Evolutionary conservation across 2,113 vertebrate genomes (phyloP).

Genomic region (Zosterops hypoxanthus): DNA sequence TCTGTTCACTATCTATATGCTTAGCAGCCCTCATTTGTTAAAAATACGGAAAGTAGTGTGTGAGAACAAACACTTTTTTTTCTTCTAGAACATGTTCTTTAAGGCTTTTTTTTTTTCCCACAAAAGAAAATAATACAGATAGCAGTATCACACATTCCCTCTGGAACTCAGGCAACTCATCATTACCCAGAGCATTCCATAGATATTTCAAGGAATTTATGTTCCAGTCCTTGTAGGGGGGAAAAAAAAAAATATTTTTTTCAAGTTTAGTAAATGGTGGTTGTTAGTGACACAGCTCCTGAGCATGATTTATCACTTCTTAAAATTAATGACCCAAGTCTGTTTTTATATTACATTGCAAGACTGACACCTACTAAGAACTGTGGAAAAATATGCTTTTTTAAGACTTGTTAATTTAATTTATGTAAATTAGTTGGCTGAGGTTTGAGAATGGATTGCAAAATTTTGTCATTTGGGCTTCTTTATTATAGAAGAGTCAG

Average conservation of each 20-base stretch:
- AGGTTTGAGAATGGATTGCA: constrained; percentile 43
- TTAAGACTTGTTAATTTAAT: constrained; percentile 68
- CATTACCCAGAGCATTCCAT: background rate
- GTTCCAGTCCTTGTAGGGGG: background rate
- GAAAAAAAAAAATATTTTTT: background rate
- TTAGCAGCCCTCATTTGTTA: background rate
- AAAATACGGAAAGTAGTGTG: background rate
- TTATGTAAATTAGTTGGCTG: constrained; percentile 71
- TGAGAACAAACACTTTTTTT: background rate
- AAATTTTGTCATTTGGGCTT: constrained; percentile 57
- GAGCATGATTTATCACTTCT: constrained; percentile 42
- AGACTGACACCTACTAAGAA: constrained; percentile 36
- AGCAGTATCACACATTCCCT: background rate
- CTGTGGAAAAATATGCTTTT: constrained; percentile 41
- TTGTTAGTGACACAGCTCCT: constrained; percentile 25
- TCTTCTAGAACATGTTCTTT: background rate
- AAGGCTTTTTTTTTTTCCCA: too few relatives aligned
- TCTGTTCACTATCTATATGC: background rate
- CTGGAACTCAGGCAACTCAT: background rate
- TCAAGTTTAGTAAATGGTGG: background rate
- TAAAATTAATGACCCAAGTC: constrained; percentile 51
- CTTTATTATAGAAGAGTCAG: constrained; percentile 74
- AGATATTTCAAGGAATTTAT: constrained; percentile 17
- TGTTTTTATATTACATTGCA: background rate
- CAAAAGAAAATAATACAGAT: background rate